These are phyloP conservation scores for Sphinx pinastri DNA, from an alignment of 2,888 invertebrate species.

Conservation along the genomic window DNA sequence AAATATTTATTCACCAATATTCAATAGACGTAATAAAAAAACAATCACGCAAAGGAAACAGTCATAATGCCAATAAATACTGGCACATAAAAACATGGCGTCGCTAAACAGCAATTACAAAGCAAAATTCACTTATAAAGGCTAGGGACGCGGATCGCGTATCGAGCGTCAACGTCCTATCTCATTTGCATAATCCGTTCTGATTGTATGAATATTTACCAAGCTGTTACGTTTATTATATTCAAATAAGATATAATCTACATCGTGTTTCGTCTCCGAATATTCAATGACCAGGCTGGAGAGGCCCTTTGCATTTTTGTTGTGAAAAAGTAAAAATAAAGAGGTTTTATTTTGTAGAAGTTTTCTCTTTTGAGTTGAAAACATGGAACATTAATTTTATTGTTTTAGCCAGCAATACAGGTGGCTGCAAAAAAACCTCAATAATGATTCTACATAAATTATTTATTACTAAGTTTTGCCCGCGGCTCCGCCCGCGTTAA, in stretches of 20 bases:
- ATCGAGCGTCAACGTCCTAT: constrained; percentile 15
- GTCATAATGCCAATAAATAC: neutral
- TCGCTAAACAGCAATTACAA: constrained; percentile 19
- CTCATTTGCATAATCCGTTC: constrained; percentile 27
- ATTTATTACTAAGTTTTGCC: no score
- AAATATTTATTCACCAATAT: no score
- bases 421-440: no score
- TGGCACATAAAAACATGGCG: neutral
- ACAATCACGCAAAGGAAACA: no score
- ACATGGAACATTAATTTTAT: no score
- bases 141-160: neutral
- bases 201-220: constrained; percentile 35
- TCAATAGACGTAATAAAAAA: no score
- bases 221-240: constrained; percentile 39
- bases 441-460: no score
- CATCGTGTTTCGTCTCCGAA: constrained; percentile 33
- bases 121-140: constrained; percentile 16
- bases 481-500: no score
- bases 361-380: no score
- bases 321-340: neutral
- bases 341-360: no score
- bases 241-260: constrained; percentile 41
- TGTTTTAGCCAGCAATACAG: no score
- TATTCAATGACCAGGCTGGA: constrained; percentile 6
- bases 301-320: neutral